Percentiles rank a stretch among this genome's conserved stretches.
Conservation (phyloP, 2,113 vertebrate species). For the Trogon melanurus region DNA sequence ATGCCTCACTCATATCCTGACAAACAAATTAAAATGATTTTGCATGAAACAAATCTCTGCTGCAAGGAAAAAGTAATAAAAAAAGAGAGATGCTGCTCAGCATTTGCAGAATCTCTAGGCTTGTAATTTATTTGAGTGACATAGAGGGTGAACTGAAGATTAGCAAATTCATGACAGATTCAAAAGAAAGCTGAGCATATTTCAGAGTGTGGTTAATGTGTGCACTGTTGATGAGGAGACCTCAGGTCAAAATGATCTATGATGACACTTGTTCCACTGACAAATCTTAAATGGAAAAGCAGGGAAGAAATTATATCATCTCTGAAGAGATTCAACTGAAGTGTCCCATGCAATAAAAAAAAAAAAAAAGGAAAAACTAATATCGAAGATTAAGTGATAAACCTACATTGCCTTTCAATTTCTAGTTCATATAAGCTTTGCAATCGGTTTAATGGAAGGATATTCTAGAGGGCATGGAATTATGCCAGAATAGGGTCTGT, state of each 20-base stretch:
- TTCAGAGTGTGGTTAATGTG: constrained; percentile 5
- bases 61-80: constrained; percentile 13
- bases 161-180: constrained; percentile 3
- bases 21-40: constrained; percentile 41
- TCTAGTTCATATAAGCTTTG: constrained; percentile 21
- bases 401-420: constrained; percentile 29
- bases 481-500: constrained; percentile 11
- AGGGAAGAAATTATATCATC: constrained; percentile 15
- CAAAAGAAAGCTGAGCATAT: background rate
- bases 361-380: background rate
- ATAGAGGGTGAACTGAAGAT: constrained; percentile 22
- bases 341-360: background rate
- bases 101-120: background rate
- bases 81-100: background rate
- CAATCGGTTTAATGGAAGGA: constrained; percentile 55
- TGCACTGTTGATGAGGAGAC: background rate
- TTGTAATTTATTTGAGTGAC: constrained; percentile 24
- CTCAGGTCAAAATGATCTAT: background rate
- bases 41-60: constrained; percentile 23
- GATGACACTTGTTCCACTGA: background rate
- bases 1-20: background rate
- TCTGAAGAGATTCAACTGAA: constrained; percentile 29
- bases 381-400: constrained; percentile 61
- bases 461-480: constrained; percentile 41
- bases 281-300: constrained; percentile 12